phyloP scores from a whole-genome alignment of 1,140 invertebrate genomes.

The Drosophila nikananu region DNA sequence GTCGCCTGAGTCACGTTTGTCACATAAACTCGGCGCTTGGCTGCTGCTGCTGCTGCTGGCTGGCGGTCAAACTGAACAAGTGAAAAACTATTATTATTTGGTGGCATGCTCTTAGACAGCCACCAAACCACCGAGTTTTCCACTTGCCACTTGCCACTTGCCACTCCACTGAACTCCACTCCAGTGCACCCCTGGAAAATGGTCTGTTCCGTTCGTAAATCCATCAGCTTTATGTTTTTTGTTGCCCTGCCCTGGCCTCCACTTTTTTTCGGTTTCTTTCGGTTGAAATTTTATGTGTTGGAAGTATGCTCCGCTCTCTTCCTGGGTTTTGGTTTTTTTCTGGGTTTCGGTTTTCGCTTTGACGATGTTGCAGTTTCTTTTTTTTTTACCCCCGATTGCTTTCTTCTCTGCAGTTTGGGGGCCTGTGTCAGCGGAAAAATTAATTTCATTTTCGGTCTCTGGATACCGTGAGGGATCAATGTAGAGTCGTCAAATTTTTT shows the following conservation, averaged over 20 bases:
- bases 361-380: slow-evolving; percentile 59
- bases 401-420: slow-evolving; percentile 24
- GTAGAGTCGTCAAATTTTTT: slow-evolving; percentile 20
- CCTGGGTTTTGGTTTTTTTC: slow-evolving; percentile 36
- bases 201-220: slow-evolving; percentile 74
- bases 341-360: slow-evolving; percentile 27
- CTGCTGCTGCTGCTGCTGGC: slow-evolving; percentile 43
- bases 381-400: neutral
- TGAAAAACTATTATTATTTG: slow-evolving; percentile 84
- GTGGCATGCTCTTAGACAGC: slow-evolving; percentile 59
- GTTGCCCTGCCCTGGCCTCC: slow-evolving; percentile 17
- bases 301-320: slow-evolving; percentile 21
- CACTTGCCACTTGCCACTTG: slow-evolving; percentile 14
- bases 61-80: slow-evolving; percentile 79
- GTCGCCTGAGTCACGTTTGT: slow-evolving; percentile 81
- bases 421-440: slow-evolving; percentile 61
- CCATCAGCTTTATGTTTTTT: slow-evolving; percentile 77
- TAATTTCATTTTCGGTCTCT: slow-evolving; percentile 34
- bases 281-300: slow-evolving; percentile 66
- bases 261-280: slow-evolving; percentile 16
- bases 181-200: slow-evolving; percentile 49
- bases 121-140: slow-evolving; percentile 28
- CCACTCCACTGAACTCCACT: slow-evolving; percentile 10
- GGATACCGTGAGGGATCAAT: slow-evolving; percentile 8
- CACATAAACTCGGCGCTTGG: slow-evolving; percentile 78